Evolutionary conservation across 2,888 invertebrate species (phyloP).

Genomic region (Anodontia alba): DNA sequence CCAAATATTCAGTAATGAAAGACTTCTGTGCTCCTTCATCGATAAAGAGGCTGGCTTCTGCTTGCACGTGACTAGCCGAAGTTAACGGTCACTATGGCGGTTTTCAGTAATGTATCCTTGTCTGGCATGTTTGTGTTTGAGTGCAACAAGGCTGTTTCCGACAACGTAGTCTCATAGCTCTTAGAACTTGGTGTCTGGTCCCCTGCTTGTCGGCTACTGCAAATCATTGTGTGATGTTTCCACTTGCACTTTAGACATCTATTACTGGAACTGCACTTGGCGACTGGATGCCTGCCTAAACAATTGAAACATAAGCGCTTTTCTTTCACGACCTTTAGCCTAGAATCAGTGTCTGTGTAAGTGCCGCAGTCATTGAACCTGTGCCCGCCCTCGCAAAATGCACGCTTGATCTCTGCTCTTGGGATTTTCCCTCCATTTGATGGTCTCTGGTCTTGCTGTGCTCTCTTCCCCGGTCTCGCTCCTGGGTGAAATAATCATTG

Average conservation of each 20-base stretch:
- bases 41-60: conserved; percentile 18
- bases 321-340: neutral
- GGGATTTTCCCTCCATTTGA: too few relatives aligned
- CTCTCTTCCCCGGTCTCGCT: neutral
- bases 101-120: conserved; percentile 20
- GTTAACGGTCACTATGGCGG: conserved; percentile 20
- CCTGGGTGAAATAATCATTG: neutral
- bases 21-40: conserved; percentile 33
- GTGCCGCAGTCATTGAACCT: too few relatives aligned
- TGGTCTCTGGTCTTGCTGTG: too few relatives aligned
- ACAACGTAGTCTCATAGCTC: too few relatives aligned
- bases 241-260: neutral
- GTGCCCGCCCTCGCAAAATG: neutral
- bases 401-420: neutral
- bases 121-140: neutral
- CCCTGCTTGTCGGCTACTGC: neutral
- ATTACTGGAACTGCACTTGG: neutral
- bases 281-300: neutral
- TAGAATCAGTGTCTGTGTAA: neutral
- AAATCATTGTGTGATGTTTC: conserved; percentile 19
- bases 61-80: neutral
- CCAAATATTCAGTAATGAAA: conserved; percentile 22
- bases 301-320: conserved; percentile 22
- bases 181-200: neutral
- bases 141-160: neutral